Conservation (phyloP, 2,888 invertebrate genomes). For the Cosmorhoe ocellata region DNA sequence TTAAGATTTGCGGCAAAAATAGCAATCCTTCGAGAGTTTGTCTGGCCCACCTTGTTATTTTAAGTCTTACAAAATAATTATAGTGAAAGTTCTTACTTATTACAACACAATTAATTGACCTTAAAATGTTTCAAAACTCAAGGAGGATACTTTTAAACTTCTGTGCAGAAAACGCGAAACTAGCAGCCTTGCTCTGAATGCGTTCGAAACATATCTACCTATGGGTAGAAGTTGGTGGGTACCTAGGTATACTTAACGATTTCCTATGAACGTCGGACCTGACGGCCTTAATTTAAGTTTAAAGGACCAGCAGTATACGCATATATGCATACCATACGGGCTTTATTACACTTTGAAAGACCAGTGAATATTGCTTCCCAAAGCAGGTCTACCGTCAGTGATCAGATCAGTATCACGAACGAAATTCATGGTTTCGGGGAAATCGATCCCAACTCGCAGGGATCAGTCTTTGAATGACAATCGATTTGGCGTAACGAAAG, state of each 20-base stretch:
- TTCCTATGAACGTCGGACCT: slow-evolving; percentile 12
- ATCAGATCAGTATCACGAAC: too few relatives aligned
- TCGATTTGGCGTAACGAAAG: slow-evolving; percentile 68
- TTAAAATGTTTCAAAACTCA: background rate
- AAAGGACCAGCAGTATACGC: too few relatives aligned
- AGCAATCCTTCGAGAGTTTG: too few relatives aligned
- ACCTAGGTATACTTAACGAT: too few relatives aligned
- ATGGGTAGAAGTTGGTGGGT: background rate
- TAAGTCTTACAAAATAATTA: too few relatives aligned
- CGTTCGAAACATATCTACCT: slow-evolving; percentile 1
- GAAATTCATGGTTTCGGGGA: slow-evolving; percentile 36
- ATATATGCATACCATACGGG: too few relatives aligned
- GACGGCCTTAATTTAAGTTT: too few relatives aligned
- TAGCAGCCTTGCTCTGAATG: slow-evolving; percentile 19
- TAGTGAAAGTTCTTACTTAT: too few relatives aligned
- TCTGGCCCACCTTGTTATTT: too few relatives aligned
- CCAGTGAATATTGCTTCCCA: background rate
- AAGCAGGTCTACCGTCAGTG: slow-evolving; percentile 7
- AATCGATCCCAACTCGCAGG: slow-evolving; percentile 54
- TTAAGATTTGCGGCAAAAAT: too few relatives aligned
- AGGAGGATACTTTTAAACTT: background rate
- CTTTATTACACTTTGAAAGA: too few relatives aligned
- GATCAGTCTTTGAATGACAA: slow-evolving; percentile 64
- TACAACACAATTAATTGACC: background rate
- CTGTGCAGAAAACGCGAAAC: slow-evolving; percentile 1